Evolutionary conservation across 2,888 invertebrate species (phyloP), one percentile per base, ranked within the genome.

Genomic region (Tenthredo mesomela): DNA sequence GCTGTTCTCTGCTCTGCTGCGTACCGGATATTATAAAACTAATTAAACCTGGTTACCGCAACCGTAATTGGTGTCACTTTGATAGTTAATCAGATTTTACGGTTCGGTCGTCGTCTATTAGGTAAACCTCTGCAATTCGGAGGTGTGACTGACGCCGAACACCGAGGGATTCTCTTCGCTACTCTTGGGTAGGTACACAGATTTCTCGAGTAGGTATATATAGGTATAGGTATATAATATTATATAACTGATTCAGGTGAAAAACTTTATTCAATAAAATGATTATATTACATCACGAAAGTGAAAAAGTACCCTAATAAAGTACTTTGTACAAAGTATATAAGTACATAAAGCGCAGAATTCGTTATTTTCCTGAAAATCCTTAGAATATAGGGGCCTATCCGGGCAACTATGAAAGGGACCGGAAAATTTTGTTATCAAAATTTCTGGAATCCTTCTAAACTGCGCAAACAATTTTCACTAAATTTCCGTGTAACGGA

Each of bases 31-130:
- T 61, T 80, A 80, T 58, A 61, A 61, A 80, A 80, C 61, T 80
- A 80, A 80, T 80, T 80, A 58, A 80, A 61, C 58, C 80, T 12
- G 40, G 37, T 80, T 58, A 61, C 80, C 80, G 40, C 80, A 80
- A 61, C 12, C 29, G 10, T 80, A 80, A 80, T 80, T 61, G 37
- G 61, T 58, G 80, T 80, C 80, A 80, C 80, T 61, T 80, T 80
- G 80, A 40, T 21, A 61, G 33, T 40, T 80, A 80, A 80, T 80
- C 80, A 80, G 40, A 80, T 80, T 80, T 80, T 10, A 15, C 58
- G 40, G 7, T 61, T 80, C 80, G 58, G 58, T 58, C 4, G 61
- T 43, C 80, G 58, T 61, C 80, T 61, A 77, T 77, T 54, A 77
- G 50, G 29, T 33, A 29, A 47, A 54, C 54, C 50, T 54, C 47